Evolutionary conservation across 2,113 vertebrate genomes (phyloP), one percentile per base, ranked within the genome.

Genomic region (Pantherophis guttatus): DNA sequence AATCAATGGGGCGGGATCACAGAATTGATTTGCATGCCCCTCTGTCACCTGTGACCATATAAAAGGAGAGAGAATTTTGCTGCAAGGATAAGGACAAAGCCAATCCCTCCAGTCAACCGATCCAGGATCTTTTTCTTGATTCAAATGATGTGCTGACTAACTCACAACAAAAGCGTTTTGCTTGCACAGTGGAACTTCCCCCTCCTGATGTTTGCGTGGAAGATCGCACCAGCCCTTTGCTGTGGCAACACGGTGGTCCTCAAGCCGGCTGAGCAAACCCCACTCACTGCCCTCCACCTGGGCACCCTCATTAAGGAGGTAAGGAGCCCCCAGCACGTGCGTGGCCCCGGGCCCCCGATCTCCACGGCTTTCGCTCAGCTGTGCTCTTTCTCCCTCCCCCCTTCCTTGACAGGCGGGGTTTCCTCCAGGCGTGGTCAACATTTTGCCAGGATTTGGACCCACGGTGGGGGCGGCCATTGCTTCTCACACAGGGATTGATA

Each of bases 351-450:
- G 39, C 48, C 86, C 86, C 86, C 1, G 24, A 11, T 7, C 48
- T 24, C 48, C 24, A 50, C 0, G 11, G 48, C 24, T 8, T 26
- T 53, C 0, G 1, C 44, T 50, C 11, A 26, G 24, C 48, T 6
- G 0, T 53, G 24, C 48, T 26, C 86, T 53, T 24, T 6, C 39
- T 26, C 86, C 17, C 85, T 4, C 23, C 33, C 9, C 10, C 86
- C 11, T 98, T 95, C 98, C 98, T 62, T 62, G 53, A 24, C 98
- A 99, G 99, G 99, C 99, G 70, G 99, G 99, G 94, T 99, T 99
- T 98, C 99, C 99, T 96, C 99, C 99, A 29, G 99, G 99, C 97
- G 99, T 99, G 95, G 97, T 99, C 98, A 99, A 99, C 98, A 99
- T 99, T 98, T 98, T 99, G 97, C 99, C 99, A 96, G 99, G 99